phyloP scores from a whole-genome alignment of 2,888 invertebrate species.

The Polylopha cassiicola region DNA sequence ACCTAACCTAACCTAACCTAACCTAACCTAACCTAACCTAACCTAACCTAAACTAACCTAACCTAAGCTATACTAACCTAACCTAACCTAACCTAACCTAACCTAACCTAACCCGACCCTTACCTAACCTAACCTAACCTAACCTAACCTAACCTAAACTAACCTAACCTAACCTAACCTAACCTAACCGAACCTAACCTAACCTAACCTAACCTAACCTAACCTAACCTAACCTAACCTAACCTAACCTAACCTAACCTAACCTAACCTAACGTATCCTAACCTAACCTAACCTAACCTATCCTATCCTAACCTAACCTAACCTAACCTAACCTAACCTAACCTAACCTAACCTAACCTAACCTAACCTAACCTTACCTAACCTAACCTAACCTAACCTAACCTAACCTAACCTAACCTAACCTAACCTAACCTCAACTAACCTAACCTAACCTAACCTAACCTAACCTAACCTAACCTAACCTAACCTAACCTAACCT shows the following conservation, averaged over 20 bases:
- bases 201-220: slow-evolving; percentile 22
- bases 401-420: slow-evolving; percentile 19
- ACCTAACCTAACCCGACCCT: no score
- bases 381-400: slow-evolving; percentile 20
- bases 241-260: slow-evolving; percentile 19
- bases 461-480: slow-evolving; percentile 10
- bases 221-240: slow-evolving; percentile 19
- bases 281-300: slow-evolving; percentile 19
- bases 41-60: slow-evolving; percentile 18
- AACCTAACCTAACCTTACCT: slow-evolving; percentile 20
- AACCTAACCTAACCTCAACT: slow-evolving; percentile 17
- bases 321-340: slow-evolving; percentile 18
- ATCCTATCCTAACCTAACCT: slow-evolving; percentile 16
- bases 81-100: no score
- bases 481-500: slow-evolving; percentile 6
- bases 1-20: slow-evolving; percentile 16
- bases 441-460: slow-evolving; percentile 7
- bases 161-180: slow-evolving; percentile 17
- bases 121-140: no score
- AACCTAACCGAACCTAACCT: slow-evolving; percentile 18
- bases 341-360: slow-evolving; percentile 12
- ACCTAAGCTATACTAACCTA: no score
- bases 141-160: slow-evolving; percentile 20
- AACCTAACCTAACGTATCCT: slow-evolving; percentile 18
- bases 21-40: slow-evolving; percentile 19